Percentiles rank a stretch among this genome's conserved stretches.
Evolutionary conservation across 2,797 vertebrate species (phyloP).

Genomic region (Holocentrus rufus): DNA sequence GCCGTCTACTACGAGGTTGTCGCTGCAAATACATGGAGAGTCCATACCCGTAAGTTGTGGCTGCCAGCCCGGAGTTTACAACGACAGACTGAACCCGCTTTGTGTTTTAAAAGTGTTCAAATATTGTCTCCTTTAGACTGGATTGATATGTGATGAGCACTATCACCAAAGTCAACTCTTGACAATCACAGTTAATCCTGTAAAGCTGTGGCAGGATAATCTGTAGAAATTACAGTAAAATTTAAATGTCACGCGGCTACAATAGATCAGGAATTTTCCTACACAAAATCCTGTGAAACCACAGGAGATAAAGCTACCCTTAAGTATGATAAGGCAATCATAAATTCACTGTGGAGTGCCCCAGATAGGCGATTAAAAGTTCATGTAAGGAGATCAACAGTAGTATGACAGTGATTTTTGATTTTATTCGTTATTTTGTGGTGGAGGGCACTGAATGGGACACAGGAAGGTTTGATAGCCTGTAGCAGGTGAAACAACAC

Average conservation of each 20-base stretch:
- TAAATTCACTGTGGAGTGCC: too few relatives aligned
- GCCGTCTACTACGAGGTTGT: conserved; percentile 75
- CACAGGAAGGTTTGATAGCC: conserved; percentile 26
- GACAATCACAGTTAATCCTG: too few relatives aligned
- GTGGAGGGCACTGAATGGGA: neutral
- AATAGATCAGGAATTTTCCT: too few relatives aligned
- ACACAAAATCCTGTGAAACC: too few relatives aligned
- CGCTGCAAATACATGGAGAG: conserved; percentile 50
- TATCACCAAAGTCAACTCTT: neutral
- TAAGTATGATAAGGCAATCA: too few relatives aligned
- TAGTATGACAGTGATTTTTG: too few relatives aligned
- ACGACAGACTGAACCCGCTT: neutral
- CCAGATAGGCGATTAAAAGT: too few relatives aligned
- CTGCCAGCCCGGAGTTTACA: neutral
- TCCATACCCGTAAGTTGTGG: conserved; percentile 61
- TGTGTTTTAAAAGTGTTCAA: neutral
- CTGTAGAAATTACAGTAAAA: too few relatives aligned
- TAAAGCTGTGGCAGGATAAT: too few relatives aligned
- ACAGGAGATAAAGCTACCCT: too few relatives aligned
- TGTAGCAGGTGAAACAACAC: conserved; percentile 53
- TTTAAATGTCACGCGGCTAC: too few relatives aligned
- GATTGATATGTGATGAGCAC: neutral
- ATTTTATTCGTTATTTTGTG: neutral
- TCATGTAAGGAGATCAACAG: too few relatives aligned
- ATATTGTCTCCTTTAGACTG: neutral